These are phyloP conservation scores for Rotaria sp. DNA, from an alignment of 2,888 invertebrate genomes.

Conservation along the genomic window DNA sequence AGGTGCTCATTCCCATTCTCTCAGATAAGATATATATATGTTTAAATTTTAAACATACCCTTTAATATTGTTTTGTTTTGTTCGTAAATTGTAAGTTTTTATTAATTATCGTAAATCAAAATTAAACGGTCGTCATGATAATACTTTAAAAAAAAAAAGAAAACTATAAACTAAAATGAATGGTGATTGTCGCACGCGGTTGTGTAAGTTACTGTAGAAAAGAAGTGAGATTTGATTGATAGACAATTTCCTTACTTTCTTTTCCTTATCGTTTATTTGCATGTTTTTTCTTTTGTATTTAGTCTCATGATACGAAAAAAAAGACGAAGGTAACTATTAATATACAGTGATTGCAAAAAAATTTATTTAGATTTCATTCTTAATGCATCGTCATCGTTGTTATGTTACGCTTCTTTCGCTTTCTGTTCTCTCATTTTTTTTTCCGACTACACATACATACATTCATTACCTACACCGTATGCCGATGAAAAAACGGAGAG, in stretches of 20 bases:
- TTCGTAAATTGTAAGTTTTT: neutral
- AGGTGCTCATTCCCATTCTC: too few species aligned
- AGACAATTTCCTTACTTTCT: neutral
- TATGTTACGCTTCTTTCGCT: neutral
- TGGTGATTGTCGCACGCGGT: neutral
- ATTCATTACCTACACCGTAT: neutral
- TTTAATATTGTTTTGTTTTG: neutral
- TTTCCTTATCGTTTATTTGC: neutral
- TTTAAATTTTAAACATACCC: neutral
- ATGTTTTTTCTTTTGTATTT: neutral
- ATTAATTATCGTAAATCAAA: neutral
- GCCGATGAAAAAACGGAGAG: neutral
- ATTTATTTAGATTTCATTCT: constrained; percentile 12
- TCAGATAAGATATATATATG: neutral
- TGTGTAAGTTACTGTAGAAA: neutral
- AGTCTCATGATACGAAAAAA: neutral
- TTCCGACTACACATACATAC: neutral
- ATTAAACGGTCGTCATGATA: neutral
- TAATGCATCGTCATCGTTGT: neutral
- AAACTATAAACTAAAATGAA: neutral
- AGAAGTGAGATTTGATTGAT: neutral
- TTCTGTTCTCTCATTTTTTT: neutral
- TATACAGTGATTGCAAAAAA: neutral
- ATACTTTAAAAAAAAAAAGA: neutral
- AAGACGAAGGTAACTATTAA: neutral